Conservation (phyloP, 2,888 invertebrate genomes). For the Dione juno region DNA sequence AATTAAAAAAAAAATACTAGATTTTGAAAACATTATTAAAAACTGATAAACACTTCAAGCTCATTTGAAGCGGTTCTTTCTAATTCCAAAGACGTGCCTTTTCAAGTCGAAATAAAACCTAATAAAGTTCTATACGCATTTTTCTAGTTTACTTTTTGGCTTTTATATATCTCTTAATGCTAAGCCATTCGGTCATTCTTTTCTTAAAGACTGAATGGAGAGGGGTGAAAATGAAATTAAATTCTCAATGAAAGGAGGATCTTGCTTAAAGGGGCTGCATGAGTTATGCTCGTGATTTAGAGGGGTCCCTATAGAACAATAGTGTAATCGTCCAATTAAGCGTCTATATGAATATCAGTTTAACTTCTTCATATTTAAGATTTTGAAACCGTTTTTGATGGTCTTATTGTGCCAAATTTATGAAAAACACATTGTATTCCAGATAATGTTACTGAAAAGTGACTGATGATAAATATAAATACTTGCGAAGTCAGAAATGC, state of each 20-base stretch:
- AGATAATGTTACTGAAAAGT: too few species aligned
- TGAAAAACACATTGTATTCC: too few species aligned
- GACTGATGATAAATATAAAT: background rate
- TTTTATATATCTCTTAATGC: conserved; percentile 59
- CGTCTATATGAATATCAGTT: conserved; percentile 67
- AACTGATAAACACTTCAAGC: background rate
- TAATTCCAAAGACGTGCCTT: background rate
- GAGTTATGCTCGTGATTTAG: conserved; percentile 72
- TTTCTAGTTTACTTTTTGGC: conserved; percentile 59
- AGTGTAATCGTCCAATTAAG: conserved; percentile 82
- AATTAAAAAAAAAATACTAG: background rate
- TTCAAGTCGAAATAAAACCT: conserved; percentile 20
- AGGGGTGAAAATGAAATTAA: conserved; percentile 83
- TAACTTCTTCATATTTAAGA: conserved; percentile 38
- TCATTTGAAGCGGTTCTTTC: background rate
- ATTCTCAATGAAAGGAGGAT: conserved; percentile 80
- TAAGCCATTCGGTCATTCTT: conserved; percentile 79
- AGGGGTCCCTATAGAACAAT: conserved; percentile 73
- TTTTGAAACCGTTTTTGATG: conserved; percentile 21
- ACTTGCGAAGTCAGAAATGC: background rate
- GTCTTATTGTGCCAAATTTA: background rate
- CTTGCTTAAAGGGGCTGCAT: conserved; percentile 74
- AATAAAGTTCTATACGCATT: conserved; percentile 45
- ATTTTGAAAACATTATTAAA: background rate
- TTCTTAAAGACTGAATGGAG: conserved; percentile 66